Conservation (phyloP, 2,888 invertebrate genomes). For the Hirtodrosophila alboralis region DNA sequence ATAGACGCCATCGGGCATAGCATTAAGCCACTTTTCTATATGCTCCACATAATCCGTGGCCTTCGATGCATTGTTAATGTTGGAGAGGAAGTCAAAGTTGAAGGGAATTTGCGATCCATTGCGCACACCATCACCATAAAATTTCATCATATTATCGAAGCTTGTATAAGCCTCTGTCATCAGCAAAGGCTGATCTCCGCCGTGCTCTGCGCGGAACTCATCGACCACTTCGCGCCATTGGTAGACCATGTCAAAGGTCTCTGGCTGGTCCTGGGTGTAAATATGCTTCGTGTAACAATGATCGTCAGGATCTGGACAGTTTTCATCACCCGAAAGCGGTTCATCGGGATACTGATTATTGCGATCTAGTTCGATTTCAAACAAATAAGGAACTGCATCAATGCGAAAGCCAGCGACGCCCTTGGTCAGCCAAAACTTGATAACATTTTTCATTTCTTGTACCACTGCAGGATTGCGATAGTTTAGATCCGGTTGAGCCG, state of each 20-base stretch:
- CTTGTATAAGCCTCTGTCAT: constrained; percentile 88
- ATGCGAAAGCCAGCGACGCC: constrained; percentile 93
- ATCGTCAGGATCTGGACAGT: constrained; percentile 84
- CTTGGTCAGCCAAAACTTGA: constrained; percentile 90
- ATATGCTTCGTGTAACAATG: constrained; percentile 86
- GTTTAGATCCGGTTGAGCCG: constrained; percentile 88
- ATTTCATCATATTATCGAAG: constrained; percentile 86
- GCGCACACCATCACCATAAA: constrained; percentile 85
- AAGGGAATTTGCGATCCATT: constrained; percentile 87
- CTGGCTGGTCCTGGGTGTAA: constrained; percentile 87
- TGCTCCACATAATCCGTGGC: constrained; percentile 82
- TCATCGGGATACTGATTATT: constrained; percentile 85
- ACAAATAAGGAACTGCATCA: constrained; percentile 86
- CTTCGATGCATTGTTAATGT: constrained; percentile 81
- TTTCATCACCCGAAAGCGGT: constrained; percentile 84
- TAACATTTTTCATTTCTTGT: constrained; percentile 86
- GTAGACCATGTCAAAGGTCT: constrained; percentile 86
- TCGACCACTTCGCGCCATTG: constrained; percentile 87
- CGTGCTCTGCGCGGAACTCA: constrained; percentile 82
- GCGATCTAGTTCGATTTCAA: constrained; percentile 77
- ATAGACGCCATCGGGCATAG: constrained; percentile 86
- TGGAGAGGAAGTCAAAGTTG: constrained; percentile 87
- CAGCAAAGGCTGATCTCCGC: constrained; percentile 85
- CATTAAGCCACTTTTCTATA: constrained; percentile 86
- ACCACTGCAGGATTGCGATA: constrained; percentile 85